Evolutionary conservation across 2,888 invertebrate species (phyloP).

Genomic region (Athrips mouffetella): DNA sequence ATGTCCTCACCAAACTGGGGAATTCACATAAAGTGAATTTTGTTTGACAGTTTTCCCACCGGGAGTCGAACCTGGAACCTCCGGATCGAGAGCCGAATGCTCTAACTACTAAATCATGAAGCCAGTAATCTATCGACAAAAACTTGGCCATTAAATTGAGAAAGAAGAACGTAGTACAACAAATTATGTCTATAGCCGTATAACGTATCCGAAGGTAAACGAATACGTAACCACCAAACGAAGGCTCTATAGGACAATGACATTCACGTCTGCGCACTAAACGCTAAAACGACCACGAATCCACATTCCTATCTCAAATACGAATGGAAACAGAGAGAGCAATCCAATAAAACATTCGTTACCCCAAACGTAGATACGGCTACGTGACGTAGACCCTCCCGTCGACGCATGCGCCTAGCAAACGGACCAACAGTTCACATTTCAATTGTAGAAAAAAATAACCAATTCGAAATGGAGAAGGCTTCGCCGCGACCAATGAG

Average conservation of each 20-base stretch:
- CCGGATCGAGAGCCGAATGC: no score
- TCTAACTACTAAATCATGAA: no score
- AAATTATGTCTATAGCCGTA: no score
- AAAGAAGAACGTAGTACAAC: no score
- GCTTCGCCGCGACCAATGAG: constrained; percentile 74
- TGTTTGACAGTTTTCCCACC: no score
- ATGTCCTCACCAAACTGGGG: no score
- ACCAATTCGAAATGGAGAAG: constrained; percentile 77
- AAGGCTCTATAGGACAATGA: constrained; percentile 10
- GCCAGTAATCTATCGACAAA: no score
- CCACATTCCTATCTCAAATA: constrained; percentile 60
- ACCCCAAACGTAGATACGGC: constrained; percentile 68
- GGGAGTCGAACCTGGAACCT: no score
- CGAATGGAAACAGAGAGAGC: constrained; percentile 68
- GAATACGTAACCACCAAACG: neutral
- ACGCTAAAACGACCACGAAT: constrained; percentile 51
- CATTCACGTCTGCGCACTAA: constrained; percentile 60
- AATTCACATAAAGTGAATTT: no score
- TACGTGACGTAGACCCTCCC: constrained; percentile 71
- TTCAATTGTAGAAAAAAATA: constrained; percentile 77
- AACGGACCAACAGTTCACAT: constrained; percentile 72
- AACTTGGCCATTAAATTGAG: no score
- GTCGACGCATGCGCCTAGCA: constrained; percentile 63
- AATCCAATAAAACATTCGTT: constrained; percentile 76
- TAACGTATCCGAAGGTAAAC: neutral